Evolutionary conservation across 1,140 invertebrate species (phyloP).

Genomic region (Proctacanthus coquilletti): DNA sequence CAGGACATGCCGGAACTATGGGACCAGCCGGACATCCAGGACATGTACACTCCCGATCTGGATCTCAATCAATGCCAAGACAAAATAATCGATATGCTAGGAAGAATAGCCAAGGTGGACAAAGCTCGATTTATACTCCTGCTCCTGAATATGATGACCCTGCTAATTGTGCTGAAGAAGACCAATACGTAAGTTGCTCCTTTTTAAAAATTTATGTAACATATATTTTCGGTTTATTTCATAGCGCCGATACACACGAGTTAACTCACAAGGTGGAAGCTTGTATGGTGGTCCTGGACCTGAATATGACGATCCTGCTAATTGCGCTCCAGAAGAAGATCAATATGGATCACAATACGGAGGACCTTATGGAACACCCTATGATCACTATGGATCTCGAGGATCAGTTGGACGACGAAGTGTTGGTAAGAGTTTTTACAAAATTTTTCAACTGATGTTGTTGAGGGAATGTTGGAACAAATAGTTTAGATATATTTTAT

Average conservation of each 20-base stretch:
- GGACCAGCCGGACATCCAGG: slow-evolving; percentile 48
- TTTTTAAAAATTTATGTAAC: not conserved
- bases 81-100: slow-evolving; percentile 56
- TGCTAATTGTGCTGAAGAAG: slow-evolving; percentile 73
- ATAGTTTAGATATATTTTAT: not conserved
- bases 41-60: slow-evolving; percentile 66
- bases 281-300: slow-evolving; percentile 38
- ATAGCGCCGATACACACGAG: slow-evolving; percentile 28
- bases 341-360: slow-evolving; percentile 74
- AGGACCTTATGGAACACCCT: slow-evolving; percentile 60
- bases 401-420: slow-evolving; percentile 56
- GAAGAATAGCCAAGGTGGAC: slow-evolving; percentile 45
- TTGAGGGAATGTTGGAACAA: not conserved
- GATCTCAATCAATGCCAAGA: slow-evolving; percentile 73
- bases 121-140: slow-evolving; percentile 53
- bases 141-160: slow-evolving; percentile 79
- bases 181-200: slow-evolving; percentile 49
- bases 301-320: slow-evolving; percentile 83
- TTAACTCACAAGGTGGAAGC: slow-evolving; percentile 28
- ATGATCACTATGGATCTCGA: slow-evolving; percentile 72
- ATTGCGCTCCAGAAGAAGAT: slow-evolving; percentile 76
- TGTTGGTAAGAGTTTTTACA: slow-evolving; percentile 30
- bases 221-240: not conserved
- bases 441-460: slow-evolving; percentile 1
- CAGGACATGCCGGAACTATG: slow-evolving; percentile 55